phyloP scores from a whole-genome alignment of 2,113 vertebrate species.

The Hiodon tergisus region DNA sequence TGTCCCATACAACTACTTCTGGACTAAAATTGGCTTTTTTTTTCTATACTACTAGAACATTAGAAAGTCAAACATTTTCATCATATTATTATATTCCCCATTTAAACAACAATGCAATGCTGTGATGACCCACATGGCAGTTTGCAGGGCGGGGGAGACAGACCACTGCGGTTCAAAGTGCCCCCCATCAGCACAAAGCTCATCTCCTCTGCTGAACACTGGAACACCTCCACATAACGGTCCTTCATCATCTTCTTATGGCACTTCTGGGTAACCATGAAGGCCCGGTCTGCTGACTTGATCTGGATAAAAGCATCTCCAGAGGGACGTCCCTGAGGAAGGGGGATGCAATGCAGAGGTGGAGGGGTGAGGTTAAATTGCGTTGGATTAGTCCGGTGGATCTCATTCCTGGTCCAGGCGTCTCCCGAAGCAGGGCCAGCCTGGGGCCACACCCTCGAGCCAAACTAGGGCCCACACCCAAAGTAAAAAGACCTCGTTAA shows the following conservation, averaged over 20 bases:
- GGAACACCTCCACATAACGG: slow-evolving; percentile 94
- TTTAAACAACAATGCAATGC: neutral
- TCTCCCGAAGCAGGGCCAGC: no score
- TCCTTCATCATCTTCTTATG: slow-evolving; percentile 98
- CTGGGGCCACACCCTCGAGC: no score
- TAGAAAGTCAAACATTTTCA: neutral
- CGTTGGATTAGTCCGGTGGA: neutral
- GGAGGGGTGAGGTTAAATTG: neutral
- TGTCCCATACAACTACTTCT: no score
- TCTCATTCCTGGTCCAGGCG: no score
- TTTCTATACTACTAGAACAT: no score
- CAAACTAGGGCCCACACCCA: no score
- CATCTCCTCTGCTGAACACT: slow-evolving; percentile 97
- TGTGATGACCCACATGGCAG: slow-evolving; percentile 78
- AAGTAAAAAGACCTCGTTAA: no score
- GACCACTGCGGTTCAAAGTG: slow-evolving; percentile 90
- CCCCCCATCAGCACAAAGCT: slow-evolving; percentile 97
- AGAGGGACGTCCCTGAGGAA: slow-evolving; percentile 79
- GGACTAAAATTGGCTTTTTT: no score
- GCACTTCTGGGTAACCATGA: slow-evolving; percentile 86
- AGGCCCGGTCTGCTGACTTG: slow-evolving; percentile 85
- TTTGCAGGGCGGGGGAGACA: slow-evolving; percentile 95
- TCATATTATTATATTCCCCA: neutral
- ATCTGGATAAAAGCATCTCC: slow-evolving; percentile 97
- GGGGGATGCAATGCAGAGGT: neutral